Percentiles rank a stretch among this genome's conserved stretches.
Conservation (phyloP, 64 coral and sea anemone species). For the Trachythela sp. region DNA sequence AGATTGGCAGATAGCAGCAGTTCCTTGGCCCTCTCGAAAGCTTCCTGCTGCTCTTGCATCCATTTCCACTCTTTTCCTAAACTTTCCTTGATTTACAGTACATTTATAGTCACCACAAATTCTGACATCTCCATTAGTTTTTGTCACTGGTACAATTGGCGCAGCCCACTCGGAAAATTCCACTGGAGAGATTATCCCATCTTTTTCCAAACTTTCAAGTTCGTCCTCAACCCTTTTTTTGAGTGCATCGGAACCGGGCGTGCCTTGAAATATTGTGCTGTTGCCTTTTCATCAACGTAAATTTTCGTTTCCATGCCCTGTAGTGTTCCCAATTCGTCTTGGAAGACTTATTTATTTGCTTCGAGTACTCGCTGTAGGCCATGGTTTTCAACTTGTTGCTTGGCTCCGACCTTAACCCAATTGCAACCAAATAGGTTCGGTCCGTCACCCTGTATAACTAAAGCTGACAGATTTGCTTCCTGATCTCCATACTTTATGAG, state of each 20-base stretch:
- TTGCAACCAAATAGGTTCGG: constrained; percentile 4
- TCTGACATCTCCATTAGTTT: constrained; percentile 27
- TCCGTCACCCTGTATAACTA: not conserved
- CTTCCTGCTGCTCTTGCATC: constrained; percentile 30
- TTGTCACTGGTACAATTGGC: no score
- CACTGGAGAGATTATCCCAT: constrained; percentile 43
- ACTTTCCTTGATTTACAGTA: constrained; percentile 39
- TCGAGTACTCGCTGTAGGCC: constrained; percentile 1
- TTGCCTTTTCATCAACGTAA: constrained; percentile 33
- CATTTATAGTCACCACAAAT: no score
- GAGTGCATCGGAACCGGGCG: constrained; percentile 39
- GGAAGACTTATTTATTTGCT: constrained; percentile 31
- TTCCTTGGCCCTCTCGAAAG: constrained; percentile 34
- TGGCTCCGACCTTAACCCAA: not conserved
- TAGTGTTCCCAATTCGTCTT: constrained; percentile 20
- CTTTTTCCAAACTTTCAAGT: constrained; percentile 32
- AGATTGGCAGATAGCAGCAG: constrained; percentile 39
- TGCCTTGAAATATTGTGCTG: constrained; percentile 45
- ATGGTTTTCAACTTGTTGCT: no score
- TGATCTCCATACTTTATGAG: constrained; percentile 28
- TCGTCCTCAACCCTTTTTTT: constrained; percentile 35
- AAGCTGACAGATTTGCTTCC: not conserved
- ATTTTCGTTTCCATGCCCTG: not conserved
- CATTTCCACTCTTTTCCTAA: constrained; percentile 43
- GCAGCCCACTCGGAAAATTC: constrained; percentile 51